Percentiles rank a stretch among this genome's conserved stretches.
These are phyloP conservation scores for Euzophera pinguis DNA, from an alignment of 2,888 invertebrate genomes.

Conservation along the genomic window DNA sequence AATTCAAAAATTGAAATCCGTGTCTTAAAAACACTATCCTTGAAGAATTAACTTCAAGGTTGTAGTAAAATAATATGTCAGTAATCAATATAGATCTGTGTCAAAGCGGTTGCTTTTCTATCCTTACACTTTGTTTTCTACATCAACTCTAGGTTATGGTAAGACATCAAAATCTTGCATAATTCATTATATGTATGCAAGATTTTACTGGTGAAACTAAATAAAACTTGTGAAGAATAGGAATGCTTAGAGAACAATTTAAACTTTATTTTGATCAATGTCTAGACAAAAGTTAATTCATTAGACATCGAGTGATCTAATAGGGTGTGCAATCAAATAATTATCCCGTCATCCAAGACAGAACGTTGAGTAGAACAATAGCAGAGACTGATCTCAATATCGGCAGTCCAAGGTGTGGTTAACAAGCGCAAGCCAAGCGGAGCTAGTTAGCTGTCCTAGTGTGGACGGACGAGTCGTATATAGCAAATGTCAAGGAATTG, in stretches of 20 bases:
- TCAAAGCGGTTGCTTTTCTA: too few species aligned
- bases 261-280: background rate
- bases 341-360: conserved; percentile 9
- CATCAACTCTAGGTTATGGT: too few species aligned
- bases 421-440: conserved; percentile 22
- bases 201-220: too few species aligned
- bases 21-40: too few species aligned
- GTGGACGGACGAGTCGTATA: conserved; percentile 8
- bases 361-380: conserved; percentile 26
- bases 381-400: conserved; percentile 28
- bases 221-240: too few species aligned
- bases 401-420: conserved; percentile 26
- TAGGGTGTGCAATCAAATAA: conserved; percentile 1
- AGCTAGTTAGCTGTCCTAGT: conserved; percentile 3
- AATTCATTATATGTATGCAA: too few species aligned
- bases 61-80: too few species aligned
- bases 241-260: too few species aligned
- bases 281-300: background rate
- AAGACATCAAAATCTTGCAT: too few species aligned
- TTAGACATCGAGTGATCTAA: background rate
- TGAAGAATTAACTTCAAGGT: too few species aligned
- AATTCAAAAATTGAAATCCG: background rate
- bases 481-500: conserved; percentile 5
- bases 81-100: too few species aligned
- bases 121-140: too few species aligned